Percentiles rank a stretch among this genome's conserved stretches.
These are phyloP conservation scores for Orthonevra nobilis DNA, from an alignment of 2,888 invertebrate genomes.

Conservation along the genomic window DNA sequence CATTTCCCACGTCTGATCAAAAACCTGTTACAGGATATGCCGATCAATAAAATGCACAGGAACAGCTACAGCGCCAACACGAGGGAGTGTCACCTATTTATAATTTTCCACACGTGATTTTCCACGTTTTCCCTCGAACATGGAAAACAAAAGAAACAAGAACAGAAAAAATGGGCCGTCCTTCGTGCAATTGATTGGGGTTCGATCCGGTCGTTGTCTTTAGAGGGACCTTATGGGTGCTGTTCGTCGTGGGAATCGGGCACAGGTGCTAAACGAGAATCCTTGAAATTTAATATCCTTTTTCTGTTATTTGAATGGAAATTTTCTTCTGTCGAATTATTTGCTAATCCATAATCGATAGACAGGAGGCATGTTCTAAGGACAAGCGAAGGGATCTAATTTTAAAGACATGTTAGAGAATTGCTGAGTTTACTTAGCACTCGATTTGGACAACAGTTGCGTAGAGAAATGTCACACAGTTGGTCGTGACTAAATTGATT, in stretches of 20 bases:
- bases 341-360: constrained; percentile 68
- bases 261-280: constrained; percentile 46
- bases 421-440: constrained; percentile 31
- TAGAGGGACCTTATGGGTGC: constrained; percentile 54
- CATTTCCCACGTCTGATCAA: constrained; percentile 61
- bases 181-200: constrained; percentile 47
- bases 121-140: constrained; percentile 24
- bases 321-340: constrained; percentile 43
- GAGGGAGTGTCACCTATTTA: constrained; percentile 60
- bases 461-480: not conserved
- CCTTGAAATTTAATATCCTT: constrained; percentile 62
- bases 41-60: constrained; percentile 43
- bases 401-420: constrained; percentile 36
- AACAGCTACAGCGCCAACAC: constrained; percentile 12
- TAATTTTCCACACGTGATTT: constrained; percentile 57
- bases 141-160: constrained; percentile 11
- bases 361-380: constrained; percentile 38
- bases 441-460: constrained; percentile 26
- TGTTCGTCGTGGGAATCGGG: constrained; percentile 48
- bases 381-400: not conserved
- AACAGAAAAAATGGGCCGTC: constrained; percentile 27
- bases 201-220: constrained; percentile 37
- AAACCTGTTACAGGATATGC: constrained; percentile 68
- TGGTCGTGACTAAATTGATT: too few relatives aligned
- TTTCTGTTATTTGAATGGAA: constrained; percentile 33